Conservation (phyloP, 2,797 vertebrate species). For the Leptatherina wallacei region DNA sequence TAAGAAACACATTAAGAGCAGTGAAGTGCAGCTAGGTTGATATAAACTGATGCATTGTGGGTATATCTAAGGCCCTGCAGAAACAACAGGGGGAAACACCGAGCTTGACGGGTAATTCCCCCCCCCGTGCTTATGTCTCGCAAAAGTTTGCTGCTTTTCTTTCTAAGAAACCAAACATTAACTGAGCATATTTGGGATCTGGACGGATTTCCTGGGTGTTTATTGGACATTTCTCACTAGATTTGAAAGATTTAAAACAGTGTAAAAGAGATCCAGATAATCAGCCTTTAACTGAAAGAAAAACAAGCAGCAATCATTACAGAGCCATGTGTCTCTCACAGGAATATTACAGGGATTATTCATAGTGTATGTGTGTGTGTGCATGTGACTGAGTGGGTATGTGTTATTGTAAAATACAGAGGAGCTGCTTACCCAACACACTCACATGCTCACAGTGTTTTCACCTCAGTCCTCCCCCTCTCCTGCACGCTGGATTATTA, state of each 20-base stretch:
- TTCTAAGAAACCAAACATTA: not conserved
- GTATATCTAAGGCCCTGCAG: not conserved
- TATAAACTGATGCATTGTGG: not conserved
- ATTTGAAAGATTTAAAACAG: not conserved
- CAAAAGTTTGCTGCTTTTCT: not conserved
- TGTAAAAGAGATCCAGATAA: not conserved
- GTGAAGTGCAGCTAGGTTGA: not conserved
- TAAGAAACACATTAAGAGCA: not conserved
- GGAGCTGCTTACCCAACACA: slow-evolving; percentile 48
- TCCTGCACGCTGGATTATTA: slow-evolving; percentile 21
- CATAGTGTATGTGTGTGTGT: slow-evolving; percentile 38
- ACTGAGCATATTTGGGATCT: not conserved
- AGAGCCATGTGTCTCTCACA: slow-evolving; percentile 11
- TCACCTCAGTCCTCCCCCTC: slow-evolving; percentile 41
- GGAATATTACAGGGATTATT: slow-evolving; percentile 44
- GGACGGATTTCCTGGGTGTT: not conserved
- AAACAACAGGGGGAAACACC: not conserved
- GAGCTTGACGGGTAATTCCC: not conserved
- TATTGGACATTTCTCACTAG: not conserved
- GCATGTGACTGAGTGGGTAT: slow-evolving; percentile 69
- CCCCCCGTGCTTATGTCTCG: not conserved
- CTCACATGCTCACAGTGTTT: slow-evolving; percentile 43
- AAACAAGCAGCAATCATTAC: slow-evolving; percentile 20
- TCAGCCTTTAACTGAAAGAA: not conserved
- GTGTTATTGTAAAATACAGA: slow-evolving; percentile 68